phyloP scores from a whole-genome alignment of 2,113 vertebrate species.

The Nipponia nippon region DNA sequence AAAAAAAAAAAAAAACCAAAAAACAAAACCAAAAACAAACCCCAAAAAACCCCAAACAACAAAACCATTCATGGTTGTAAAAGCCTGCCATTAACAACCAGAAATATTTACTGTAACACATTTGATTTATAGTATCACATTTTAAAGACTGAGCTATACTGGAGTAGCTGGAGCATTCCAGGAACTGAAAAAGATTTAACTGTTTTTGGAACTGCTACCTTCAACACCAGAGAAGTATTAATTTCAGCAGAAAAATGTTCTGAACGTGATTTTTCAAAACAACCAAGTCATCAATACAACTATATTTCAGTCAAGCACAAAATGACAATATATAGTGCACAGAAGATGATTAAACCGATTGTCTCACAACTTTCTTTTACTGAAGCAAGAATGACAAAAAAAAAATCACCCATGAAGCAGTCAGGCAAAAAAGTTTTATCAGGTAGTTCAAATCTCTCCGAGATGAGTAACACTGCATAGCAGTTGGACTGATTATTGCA shows the following conservation, averaged over 20 bases:
- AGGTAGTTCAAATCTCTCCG: background rate
- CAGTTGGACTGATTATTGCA: background rate
- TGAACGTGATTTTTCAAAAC: background rate
- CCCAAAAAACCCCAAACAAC: background rate
- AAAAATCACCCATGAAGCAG: background rate
- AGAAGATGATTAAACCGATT: background rate
- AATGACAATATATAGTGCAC: background rate
- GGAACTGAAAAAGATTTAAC: background rate
- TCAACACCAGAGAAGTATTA: background rate
- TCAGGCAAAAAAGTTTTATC: background rate
- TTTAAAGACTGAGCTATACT: background rate
- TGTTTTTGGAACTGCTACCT: background rate
- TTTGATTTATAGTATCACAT: background rate
- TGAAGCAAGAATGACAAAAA: background rate
- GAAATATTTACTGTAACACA: background rate
- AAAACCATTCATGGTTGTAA: background rate
- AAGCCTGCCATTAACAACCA: background rate
- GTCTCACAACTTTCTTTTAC: background rate
- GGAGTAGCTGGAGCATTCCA: background rate
- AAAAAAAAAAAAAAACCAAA: background rate
- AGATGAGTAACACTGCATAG: background rate
- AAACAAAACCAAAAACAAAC: background rate
- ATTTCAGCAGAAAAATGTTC: background rate
- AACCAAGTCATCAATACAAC: background rate
- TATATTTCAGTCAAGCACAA: background rate